Evolutionary conservation across 2,113 vertebrate genomes (phyloP), one percentile per base, ranked within the genome.

Genomic region (Erinaceus europaeus): DNA sequence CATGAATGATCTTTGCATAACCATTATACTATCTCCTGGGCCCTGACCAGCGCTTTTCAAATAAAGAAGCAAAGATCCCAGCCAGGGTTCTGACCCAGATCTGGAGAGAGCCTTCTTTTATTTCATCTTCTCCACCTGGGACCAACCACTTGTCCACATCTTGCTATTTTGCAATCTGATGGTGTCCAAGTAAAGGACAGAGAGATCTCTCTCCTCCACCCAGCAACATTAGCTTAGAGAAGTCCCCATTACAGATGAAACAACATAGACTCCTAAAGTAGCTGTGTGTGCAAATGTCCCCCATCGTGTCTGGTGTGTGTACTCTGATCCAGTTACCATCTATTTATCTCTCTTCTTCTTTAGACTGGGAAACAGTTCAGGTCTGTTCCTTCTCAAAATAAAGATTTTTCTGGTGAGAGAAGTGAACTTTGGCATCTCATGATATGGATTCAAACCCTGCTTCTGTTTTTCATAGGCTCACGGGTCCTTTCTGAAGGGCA

Each of bases 271-370:
- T 73, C 62, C 65, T 12, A 0, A 55, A 34, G 44, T 20, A 6
- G 61, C 42, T 40, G 38, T 3, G 5, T 5, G 20, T 13, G 72
- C 57, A 76, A 9, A 12, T 23, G 53, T 38, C 46, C 6, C 20
- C 9, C 5, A 1, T 34, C 20, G 44, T 13, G 34, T 36, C 32
- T 4, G 5, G 72, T 36, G 18, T 0, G 0, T n/a, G n/a, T n/a
- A n/a, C n/a, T n/a, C n/a, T n/a, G n/a, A n/a, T n/a, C n/a, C n/a
- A 18, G 61, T 40, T 42, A 13, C 34, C 50, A 53, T 21, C 34
- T 21, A 38, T 23, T 59, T 8, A 5, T 42, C 38, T 3, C 11
- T 69, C 34, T 10, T 52, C 40, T 81, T 34, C 38, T 59, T 61
- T 65, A 90, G 61, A 48, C 53, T 72, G 59, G 34, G 75, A 71